Evolutionary conservation across 2,797 vertebrate genomes (phyloP), one percentile per base, ranked within the genome.

Genomic region (Melanotaenia trifasciata): DNA sequence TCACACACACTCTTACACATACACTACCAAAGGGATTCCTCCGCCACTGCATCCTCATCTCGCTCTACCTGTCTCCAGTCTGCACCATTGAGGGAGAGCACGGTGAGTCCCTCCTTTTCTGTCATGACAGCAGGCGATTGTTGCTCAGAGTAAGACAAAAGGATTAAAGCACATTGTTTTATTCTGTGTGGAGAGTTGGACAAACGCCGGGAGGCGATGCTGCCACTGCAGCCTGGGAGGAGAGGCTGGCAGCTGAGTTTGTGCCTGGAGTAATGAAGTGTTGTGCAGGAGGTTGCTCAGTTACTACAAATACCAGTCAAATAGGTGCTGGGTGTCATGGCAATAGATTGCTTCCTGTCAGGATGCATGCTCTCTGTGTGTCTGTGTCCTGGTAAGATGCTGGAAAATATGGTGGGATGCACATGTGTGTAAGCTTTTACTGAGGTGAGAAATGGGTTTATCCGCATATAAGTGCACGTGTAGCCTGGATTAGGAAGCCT

Each of bases 11-110:
- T 84, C 64, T 91, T 90, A 90, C 89, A 90, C 92, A 92, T 84
- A 86, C 89, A 86, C 84, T 89, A 88, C 64, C 86, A 74, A 85
- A 91, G 90, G 91, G 91, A 92, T 91, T 91, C 91, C 91, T 86
- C 81, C 82, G 70, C 81, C 83, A 83, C 88, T 89, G 87, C 88
- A 90, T 82, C 81, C 70, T 78, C 75, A 30, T 78, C 74, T 86
- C 59, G 64, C 80, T 85, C 84, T 85, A 90, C 90, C 90, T 88
- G 90, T 59, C 79, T 81, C 59, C 72, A 45, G 70, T 76, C 85
- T 76, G 76, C 51, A 69, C 64, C 26, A 61, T 75, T 58, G 73
- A 57, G 43, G 78, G 74, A 72, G 66, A 70, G 66, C 81, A 72
- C 35, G 89, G 92, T 93, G 86, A 92, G 91, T 92, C 79, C 75